These are phyloP conservation scores for Dromius quadrimaculatus DNA, from an alignment of 2,888 invertebrate species.

Conservation along the genomic window DNA sequence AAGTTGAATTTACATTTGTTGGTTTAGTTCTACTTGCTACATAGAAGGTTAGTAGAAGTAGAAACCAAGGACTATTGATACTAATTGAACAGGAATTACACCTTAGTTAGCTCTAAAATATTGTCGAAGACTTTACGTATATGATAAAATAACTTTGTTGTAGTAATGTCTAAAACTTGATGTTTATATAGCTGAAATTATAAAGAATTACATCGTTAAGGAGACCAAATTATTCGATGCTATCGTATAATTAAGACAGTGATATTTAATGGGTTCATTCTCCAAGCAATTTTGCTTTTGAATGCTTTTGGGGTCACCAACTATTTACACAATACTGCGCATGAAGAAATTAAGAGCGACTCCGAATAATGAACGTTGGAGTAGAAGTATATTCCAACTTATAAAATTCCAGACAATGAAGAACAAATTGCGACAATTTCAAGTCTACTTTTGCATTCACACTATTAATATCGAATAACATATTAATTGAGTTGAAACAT, in stretches of 20 bases:
- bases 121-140: background rate
- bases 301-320: constrained; percentile 12
- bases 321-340: constrained; percentile 16
- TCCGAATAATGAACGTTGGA: background rate
- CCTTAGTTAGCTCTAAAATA: constrained; percentile 7
- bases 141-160: constrained; percentile 1
- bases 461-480: background rate
- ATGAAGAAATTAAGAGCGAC: background rate
- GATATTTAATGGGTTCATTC: constrained; percentile 16
- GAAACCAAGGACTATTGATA: constrained; percentile 13
- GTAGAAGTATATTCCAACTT: constrained; percentile 4
- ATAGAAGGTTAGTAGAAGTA: constrained; percentile 5
- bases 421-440: background rate
- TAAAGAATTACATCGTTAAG: constrained; percentile 19
- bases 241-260: constrained; percentile 32
- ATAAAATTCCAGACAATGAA: background rate
- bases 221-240: constrained; percentile 23
- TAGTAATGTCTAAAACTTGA: background rate
- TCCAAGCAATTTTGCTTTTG: constrained; percentile 11
- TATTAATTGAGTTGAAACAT: constrained; percentile 22
- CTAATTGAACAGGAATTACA: constrained; percentile 15
- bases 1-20: constrained; percentile 2
- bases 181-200: constrained; percentile 12
- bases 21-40: background rate
- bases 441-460: background rate